Percentiles rank a stretch among this genome's conserved stretches.
These are phyloP conservation scores for Nysson spinosus DNA, from an alignment of 2,888 invertebrate species.

Conservation along the genomic window DNA sequence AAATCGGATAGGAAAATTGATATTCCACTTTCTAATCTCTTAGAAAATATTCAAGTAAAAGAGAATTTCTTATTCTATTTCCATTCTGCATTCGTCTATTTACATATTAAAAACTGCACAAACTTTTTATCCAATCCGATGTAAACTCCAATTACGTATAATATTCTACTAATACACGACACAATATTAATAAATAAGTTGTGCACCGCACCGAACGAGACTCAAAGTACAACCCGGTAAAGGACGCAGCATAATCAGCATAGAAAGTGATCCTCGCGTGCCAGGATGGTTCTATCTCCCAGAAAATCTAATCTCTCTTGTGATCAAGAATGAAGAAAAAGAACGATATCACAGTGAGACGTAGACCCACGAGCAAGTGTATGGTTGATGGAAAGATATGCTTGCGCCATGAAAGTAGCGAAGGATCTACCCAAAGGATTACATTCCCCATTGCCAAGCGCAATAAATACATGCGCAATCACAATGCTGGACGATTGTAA, in stretches of 20 bases:
- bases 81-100: too few species aligned
- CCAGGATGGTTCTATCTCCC: slow-evolving; percentile 24
- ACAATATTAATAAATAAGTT: too few species aligned
- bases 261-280: slow-evolving; percentile 5
- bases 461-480: slow-evolving; percentile 48
- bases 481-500: slow-evolving; percentile 52
- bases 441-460: slow-evolving; percentile 33
- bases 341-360: background rate
- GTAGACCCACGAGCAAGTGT: slow-evolving; percentile 26
- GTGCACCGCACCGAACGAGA: too few species aligned
- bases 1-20: slow-evolving; percentile 27
- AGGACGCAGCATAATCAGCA: slow-evolving; percentile 31
- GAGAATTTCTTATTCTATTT: too few species aligned
- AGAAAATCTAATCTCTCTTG: slow-evolving; percentile 35
- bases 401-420: slow-evolving; percentile 20
- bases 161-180: too few species aligned
- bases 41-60: slow-evolving; percentile 40
- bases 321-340: slow-evolving; percentile 22
- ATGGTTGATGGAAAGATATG: slow-evolving; percentile 43
- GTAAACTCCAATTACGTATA: too few species aligned
- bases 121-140: too few species aligned
- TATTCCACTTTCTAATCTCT: slow-evolving; percentile 28
- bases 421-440: slow-evolving; percentile 30
- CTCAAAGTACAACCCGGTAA: too few species aligned
- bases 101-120: too few species aligned